Evolutionary conservation across 2,113 vertebrate species (phyloP).

Genomic region (Varanus komodoensis): DNA sequence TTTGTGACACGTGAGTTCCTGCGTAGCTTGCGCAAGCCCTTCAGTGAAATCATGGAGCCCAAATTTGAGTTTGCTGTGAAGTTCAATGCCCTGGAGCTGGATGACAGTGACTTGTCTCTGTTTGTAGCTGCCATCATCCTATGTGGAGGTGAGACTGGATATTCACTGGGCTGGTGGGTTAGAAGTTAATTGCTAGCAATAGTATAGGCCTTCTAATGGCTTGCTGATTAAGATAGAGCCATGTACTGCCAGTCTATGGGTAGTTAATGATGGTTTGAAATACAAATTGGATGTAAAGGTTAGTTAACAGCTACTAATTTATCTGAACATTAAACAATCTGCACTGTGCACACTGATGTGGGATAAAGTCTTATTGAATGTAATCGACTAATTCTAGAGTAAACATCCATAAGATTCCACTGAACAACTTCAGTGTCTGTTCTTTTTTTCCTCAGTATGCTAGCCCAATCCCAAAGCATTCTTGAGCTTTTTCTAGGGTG

Average conservation of each 20-base stretch:
- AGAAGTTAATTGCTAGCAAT: background rate
- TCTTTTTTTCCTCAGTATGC: too few relatives aligned
- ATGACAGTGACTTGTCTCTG: constrained; percentile 97
- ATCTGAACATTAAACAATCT: background rate
- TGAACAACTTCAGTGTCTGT: background rate
- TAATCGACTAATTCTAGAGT: background rate
- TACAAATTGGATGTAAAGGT: background rate
- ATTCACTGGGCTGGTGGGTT: constrained; percentile 83
- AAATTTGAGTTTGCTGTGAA: constrained; percentile 99
- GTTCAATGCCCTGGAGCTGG: constrained; percentile 96
- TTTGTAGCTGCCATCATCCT: constrained; percentile 98
- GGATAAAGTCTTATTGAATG: background rate
- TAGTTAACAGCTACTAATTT: background rate
- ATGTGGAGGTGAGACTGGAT: constrained; percentile 90
- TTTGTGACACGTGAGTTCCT: constrained; percentile 98
- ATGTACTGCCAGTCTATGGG: background rate
- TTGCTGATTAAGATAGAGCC: background rate
- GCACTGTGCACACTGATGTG: background rate
- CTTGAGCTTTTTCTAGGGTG: background rate
- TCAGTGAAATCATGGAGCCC: constrained; percentile 97
- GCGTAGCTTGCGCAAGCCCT: constrained; percentile 94
- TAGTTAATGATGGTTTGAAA: background rate
- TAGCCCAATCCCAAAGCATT: background rate
- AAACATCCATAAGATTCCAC: background rate
- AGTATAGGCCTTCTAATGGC: background rate